Conservation (phyloP, 2,113 vertebrate species). For the Taurulus bubalis region DNA sequence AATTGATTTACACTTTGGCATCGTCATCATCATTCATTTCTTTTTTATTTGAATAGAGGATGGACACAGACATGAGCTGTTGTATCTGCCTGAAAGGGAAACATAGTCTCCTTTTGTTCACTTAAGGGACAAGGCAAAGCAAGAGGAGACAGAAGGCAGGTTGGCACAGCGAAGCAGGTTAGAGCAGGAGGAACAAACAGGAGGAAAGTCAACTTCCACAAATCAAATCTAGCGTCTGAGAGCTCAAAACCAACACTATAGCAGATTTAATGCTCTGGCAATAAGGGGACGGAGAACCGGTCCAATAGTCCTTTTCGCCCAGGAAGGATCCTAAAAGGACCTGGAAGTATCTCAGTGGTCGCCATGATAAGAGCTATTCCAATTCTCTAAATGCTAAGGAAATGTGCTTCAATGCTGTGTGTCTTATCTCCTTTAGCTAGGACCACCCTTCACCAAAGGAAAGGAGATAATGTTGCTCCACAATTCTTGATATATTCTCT, state of each 20-base stretch:
- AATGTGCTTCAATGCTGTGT: background rate
- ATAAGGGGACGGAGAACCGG: background rate
- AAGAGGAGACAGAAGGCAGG: background rate
- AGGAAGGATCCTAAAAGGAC: background rate
- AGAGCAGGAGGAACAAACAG: background rate
- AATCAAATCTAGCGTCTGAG: background rate
- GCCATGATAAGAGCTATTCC: background rate
- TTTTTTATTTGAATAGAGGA: constrained; percentile 1
- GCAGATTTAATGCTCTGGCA: background rate
- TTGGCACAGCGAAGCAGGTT: background rate
- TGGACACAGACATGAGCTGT: constrained; percentile 3
- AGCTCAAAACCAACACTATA: background rate
- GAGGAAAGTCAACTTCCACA: background rate
- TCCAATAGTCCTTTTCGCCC: background rate
- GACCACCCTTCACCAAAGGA: background rate
- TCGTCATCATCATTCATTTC: constrained; percentile 12
- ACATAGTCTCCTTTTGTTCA: background rate
- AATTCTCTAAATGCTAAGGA: background rate
- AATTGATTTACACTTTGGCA: constrained; percentile 7
- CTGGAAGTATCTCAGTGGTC: background rate
- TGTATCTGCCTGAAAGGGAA: background rate
- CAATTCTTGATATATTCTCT: background rate
- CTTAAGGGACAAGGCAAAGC: background rate
- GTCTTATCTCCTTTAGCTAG: background rate
- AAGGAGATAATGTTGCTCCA: background rate